Conservation (phyloP, 2,113 vertebrate genomes). For the Tor tambroides region DNA sequence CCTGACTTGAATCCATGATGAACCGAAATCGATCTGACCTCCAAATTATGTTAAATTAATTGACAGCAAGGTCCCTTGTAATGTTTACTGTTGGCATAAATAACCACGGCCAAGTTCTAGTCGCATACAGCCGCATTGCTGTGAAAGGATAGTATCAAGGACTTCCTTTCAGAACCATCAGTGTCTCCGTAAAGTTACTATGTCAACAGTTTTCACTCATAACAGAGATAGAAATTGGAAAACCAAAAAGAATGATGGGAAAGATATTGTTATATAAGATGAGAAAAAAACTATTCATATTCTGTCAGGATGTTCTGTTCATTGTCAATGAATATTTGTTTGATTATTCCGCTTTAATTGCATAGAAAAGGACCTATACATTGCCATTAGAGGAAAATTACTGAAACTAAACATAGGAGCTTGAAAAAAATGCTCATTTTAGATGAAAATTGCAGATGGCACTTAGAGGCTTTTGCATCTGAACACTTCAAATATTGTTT, state of each 20-base stretch:
- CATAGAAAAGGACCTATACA: no score
- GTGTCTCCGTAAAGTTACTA: neutral
- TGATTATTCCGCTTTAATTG: no score
- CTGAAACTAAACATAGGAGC: no score
- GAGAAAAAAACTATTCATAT: neutral
- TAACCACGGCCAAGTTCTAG: neutral
- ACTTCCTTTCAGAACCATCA: neutral
- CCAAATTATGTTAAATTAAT: neutral
- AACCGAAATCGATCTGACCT: constrained; percentile 26
- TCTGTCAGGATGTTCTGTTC: constrained; percentile 8
- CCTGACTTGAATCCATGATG: neutral
- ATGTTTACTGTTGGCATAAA: neutral
- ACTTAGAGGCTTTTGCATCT: no score
- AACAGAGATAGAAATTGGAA: neutral
- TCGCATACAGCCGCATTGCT: neutral
- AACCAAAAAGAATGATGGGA: neutral
- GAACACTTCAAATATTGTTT: no score
- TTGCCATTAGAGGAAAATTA: no score
- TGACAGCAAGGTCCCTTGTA: neutral
- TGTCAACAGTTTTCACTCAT: neutral
- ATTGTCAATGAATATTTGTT: neutral
- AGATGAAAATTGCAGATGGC: no score
- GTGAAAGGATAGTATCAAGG: neutral
- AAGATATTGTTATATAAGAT: neutral
- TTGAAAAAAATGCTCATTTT: no score